phyloP scores from a whole-genome alignment of 1,140 invertebrate genomes.

The Oryzaephilus surinamensis region DNA sequence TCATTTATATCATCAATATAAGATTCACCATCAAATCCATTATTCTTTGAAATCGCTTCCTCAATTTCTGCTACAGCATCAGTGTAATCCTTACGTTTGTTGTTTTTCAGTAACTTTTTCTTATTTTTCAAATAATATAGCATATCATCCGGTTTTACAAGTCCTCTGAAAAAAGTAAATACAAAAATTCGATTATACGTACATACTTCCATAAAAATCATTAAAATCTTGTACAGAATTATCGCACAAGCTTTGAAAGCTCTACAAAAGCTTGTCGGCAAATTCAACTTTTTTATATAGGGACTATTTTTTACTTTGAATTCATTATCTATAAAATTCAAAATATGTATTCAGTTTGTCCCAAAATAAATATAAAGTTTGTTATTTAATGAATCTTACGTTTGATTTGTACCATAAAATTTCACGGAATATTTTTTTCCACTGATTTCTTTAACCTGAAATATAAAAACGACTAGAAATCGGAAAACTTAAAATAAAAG shows the following conservation, averaged over 20 bases:
- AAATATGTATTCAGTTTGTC: too few species aligned
- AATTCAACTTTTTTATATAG: too few species aligned
- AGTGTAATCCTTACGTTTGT: slow-evolving; percentile 48
- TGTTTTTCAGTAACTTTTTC: slow-evolving; percentile 44
- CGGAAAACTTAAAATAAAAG: slow-evolving; percentile 24
- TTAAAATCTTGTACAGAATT: slow-evolving; percentile 35
- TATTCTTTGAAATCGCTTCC: slow-evolving; percentile 24
- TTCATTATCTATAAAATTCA: background rate
- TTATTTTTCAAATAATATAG: slow-evolving; percentile 43
- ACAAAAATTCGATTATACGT: too few species aligned
- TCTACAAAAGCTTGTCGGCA: slow-evolving; percentile 40
- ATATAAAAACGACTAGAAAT: slow-evolving; percentile 48
- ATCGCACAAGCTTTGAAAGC: slow-evolving; percentile 41
- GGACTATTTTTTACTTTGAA: slow-evolving; percentile 5
- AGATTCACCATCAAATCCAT: slow-evolving; percentile 27
- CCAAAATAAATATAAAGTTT: background rate
- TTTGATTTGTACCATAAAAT: slow-evolving; percentile 92
- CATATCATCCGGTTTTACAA: slow-evolving; percentile 34
- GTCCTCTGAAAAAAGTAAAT: slow-evolving; percentile 25
- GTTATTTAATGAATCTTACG: slow-evolving; percentile 46
- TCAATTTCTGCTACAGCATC: slow-evolving; percentile 41
- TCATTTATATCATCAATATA: too few species aligned
- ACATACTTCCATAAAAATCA: too few species aligned
- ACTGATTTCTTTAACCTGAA: slow-evolving; percentile 50
- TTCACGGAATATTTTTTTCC: slow-evolving; percentile 82